Evolutionary conservation across 2,113 vertebrate genomes (phyloP).

Genomic region (Eulemur rufifrons): DNA sequence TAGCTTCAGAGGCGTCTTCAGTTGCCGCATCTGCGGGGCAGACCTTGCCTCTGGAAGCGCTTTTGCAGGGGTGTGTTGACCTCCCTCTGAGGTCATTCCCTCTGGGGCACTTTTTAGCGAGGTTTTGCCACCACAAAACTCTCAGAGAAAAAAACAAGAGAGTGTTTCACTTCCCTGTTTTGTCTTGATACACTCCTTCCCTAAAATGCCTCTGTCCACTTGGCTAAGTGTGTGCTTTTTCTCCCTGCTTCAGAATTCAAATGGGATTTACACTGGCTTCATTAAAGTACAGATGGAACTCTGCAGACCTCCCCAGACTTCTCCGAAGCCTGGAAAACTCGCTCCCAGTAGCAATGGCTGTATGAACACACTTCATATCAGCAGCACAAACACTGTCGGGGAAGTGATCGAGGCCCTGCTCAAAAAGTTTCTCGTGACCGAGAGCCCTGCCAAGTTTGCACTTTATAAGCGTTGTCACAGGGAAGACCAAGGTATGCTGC

Average conservation of each 20-base stretch:
- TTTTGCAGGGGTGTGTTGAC: background rate
- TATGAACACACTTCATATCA: constrained; percentile 95
- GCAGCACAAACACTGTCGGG: constrained; percentile 93
- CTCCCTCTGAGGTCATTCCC: background rate
- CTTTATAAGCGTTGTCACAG: constrained; percentile 94
- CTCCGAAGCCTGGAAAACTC: constrained; percentile 67
- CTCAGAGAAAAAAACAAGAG: background rate
- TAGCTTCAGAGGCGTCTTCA: background rate
- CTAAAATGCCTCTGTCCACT: rapidly evolving
- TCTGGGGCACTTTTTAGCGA: background rate
- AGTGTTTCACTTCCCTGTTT: background rate
- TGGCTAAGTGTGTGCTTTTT: background rate
- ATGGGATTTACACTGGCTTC: constrained; percentile 95
- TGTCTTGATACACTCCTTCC: background rate
- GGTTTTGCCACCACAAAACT: background rate
- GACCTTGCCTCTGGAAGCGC: background rate
- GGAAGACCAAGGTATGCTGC: constrained; percentile 95
- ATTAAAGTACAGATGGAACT: constrained; percentile 98
- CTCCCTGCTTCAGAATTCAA: constrained; percentile 82
- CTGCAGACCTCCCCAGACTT: constrained; percentile 86
- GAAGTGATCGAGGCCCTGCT: constrained; percentile 97
- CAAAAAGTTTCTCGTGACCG: constrained; percentile 93
- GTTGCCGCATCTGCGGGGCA: background rate
- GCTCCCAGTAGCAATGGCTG: constrained; percentile 75
- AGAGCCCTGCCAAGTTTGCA: constrained; percentile 98